Base-by-base conservation (phyloP, 2,113 vertebrate genomes). In the Colistium nudipinnis region DNA sequence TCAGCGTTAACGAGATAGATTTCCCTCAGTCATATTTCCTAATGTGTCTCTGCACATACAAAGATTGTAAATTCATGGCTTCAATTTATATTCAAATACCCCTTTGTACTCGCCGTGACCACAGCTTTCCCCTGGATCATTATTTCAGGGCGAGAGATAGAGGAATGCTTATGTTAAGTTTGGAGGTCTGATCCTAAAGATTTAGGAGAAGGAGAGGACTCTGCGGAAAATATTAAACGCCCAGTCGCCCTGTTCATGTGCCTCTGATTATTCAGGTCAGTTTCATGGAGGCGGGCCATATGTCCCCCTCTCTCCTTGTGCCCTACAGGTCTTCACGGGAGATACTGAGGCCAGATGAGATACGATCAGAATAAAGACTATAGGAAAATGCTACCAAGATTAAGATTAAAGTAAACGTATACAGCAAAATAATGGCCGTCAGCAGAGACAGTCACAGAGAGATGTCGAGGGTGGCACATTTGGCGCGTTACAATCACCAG, bases 21-120 rank as follows among this genome's bases (percentile, higher is more conserved):
- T 78, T 77, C 51, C 64, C 39, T 30, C 62, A 39, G 28, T 74
- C 48, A 54, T 68, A 66, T 65, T 69, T 77, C 57, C 44, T 76
- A 81, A 80, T 77, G 62, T 38, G 28, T 36, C 73, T 67, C 60
- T 75, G 73, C 83, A 31, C 49, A 68, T 49, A 59, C 38, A 61
- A 38, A 73, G 60, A 71, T 81, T 85, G 77, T 27, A 56, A 78
- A 88, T 82, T 80, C 60, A 84, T 75, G 69, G 71, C 43, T 20
- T 27, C 61, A 60, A 81, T 88, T 90, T 83, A 61, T 65, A 87
- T 88, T 85, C 64, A 84, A 87, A 88, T 81, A 33, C 11, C 31
- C 33, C 62, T 70, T 22, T 77, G 25, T 65, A 72, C 77, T 82
- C 62, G 64, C 75, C 53, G 61, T 48, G 66, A 55, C 64, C 38